Conservation (phyloP, 2,888 invertebrate genomes). For the Cephus pygmeus region DNA sequence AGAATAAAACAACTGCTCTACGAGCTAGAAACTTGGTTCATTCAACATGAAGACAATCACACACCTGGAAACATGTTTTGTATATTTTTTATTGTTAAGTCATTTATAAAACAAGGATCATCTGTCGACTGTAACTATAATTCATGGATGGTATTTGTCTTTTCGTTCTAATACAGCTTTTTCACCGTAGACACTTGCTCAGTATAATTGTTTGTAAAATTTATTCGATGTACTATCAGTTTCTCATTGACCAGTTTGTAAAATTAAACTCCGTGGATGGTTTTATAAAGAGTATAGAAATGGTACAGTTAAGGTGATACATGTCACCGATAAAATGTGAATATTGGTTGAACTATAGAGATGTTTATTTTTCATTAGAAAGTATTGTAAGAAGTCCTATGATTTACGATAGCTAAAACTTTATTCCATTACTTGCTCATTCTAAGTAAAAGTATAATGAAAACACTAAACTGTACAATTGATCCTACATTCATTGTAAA, state of each 20-base stretch:
- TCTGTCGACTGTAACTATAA: background rate
- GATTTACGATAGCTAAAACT: background rate
- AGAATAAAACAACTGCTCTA: constrained; percentile 23
- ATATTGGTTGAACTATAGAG: background rate
- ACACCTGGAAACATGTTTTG: background rate
- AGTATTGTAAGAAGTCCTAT: background rate
- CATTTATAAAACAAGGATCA: background rate
- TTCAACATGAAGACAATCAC: background rate
- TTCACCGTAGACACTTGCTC: background rate
- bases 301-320: background rate
- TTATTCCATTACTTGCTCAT: background rate
- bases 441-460: background rate
- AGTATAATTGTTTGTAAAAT: background rate
- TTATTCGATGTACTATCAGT: background rate
- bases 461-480: background rate
- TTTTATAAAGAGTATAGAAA: background rate
- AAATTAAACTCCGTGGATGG: background rate
- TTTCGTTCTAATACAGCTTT: background rate
- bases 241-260: background rate
- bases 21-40: background rate
- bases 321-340: background rate
- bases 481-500: background rate
- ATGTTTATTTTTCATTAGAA: background rate
- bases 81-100: background rate
- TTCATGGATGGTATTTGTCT: background rate